A percentile compares a stretch with the other conserved stretches of the same genome.
Conservation (phyloP, 2,797 vertebrate genomes). For the Brotula barbata region DNA sequence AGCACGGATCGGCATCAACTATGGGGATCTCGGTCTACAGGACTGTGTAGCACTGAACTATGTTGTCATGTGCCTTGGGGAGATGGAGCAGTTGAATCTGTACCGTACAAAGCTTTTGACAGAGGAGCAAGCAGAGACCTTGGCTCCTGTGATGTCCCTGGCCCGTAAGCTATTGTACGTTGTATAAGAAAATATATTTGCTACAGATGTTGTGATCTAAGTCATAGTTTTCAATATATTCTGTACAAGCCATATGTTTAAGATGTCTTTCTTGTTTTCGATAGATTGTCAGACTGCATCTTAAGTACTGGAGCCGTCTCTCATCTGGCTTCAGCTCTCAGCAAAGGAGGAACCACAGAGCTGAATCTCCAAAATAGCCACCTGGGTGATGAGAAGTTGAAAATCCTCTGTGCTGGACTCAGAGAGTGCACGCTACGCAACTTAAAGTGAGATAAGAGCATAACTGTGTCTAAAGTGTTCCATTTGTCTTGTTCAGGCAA, state of each 20-base stretch:
- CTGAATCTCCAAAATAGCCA: slow-evolving; percentile 53
- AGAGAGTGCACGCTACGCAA: slow-evolving; percentile 52
- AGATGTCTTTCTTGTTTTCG: not conserved
- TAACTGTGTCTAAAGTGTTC: not conserved
- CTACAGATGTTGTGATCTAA: not conserved
- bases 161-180: slow-evolving; percentile 69
- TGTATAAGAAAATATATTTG: not conserved
- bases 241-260: not conserved
- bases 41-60: slow-evolving; percentile 70
- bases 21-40: slow-evolving; percentile 44
- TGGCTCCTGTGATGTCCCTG: slow-evolving; percentile 60
- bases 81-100: slow-evolving; percentile 64
- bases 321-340: slow-evolving; percentile 67
- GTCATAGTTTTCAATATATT: too few species aligned
- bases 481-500: not conserved
- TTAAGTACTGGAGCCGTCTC: slow-evolving; percentile 47
- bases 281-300: slow-evolving; percentile 57
- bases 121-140: slow-evolving; percentile 45
- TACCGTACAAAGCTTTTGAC: slow-evolving; percentile 41
- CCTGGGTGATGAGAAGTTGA: slow-evolving; percentile 56
- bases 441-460: slow-evolving; percentile 57
- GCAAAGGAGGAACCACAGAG: slow-evolving; percentile 44
- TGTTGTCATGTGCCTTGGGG: slow-evolving; percentile 54
- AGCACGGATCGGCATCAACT: slow-evolving; percentile 40
- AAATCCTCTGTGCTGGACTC: slow-evolving; percentile 62